Base-by-base conservation (phyloP, 2,888 invertebrate genomes). In the Aromia moschata region DNA sequence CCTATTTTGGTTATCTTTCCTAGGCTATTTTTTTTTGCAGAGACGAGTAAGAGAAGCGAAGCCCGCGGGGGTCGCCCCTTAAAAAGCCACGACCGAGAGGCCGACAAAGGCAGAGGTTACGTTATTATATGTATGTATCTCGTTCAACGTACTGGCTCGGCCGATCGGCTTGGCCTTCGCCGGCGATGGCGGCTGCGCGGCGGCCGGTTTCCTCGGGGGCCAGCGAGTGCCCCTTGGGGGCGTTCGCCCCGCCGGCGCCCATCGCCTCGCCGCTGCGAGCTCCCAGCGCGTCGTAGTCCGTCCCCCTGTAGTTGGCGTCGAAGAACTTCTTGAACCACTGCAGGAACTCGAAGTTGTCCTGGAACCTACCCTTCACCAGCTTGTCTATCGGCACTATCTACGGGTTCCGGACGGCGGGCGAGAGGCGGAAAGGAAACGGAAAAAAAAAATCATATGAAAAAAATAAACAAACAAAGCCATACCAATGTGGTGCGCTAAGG, bases 271-370 rank as follows among this genome's bases (percentile, higher is more conserved):
- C 94, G 76, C 91, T 92, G 72, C 98, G 87, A 77, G 92, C 91
- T 68, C 87, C 88, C 77, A 93, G 82, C 58, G 98, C 92, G 83
- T 97, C 94, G 83, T 98, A 98, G 68, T 95, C 94, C 77, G 89
- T 86, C 79, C 96, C 96, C 82, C 92, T 91, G 85, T 96, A 97
- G 87, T 99, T 99, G 76, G 97, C 97, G 84, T 98, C 98, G 85
- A 97, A 98, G 86, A 98, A 98, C 83, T 97, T 96, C 88, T 98
- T 98, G 88, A 98, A 98, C 98, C 98, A 98, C 86, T 98, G 98
- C 76, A 98, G 91, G 85, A 98, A 98, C 84, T 98, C 98, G 88
- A 98, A 98, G 87, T 98, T 98, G 87, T 98, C 98, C 89, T 98
- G 98, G 86, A 98, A 98, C 76, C 96, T 91, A 82, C 95, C 97